phyloP scores from a whole-genome alignment of 2,797 vertebrate species.

The Morus bassanus region DNA sequence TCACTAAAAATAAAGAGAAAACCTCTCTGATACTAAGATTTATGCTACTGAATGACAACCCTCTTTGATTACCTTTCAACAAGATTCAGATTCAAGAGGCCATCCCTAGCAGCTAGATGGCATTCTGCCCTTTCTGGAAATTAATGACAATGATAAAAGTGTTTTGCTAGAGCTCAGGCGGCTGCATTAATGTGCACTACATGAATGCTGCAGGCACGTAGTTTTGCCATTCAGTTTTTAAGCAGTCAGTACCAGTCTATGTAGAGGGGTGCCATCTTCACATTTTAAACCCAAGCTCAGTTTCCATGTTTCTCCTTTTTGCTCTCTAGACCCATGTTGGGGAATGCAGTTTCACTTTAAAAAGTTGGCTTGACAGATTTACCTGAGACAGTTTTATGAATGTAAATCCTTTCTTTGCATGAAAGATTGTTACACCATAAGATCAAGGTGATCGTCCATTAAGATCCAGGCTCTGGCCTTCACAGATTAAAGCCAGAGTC shows the following conservation, averaged over 20 bases:
- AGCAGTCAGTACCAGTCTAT: background rate
- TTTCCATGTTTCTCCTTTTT: background rate
- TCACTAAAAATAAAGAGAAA: slow-evolving; percentile 51
- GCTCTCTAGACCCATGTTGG: background rate
- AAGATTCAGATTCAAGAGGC: background rate
- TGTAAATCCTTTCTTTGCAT: background rate
- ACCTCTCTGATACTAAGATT: slow-evolving; percentile 27
- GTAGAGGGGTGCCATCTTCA: background rate
- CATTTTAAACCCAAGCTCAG: background rate
- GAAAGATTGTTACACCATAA: background rate
- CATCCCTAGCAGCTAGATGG: slow-evolving; percentile 1
- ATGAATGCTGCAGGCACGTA: background rate
- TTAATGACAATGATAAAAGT: slow-evolving; percentile 17
- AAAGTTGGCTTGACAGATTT: background rate
- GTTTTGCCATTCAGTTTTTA: background rate
- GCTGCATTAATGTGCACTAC: background rate
- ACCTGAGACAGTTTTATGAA: background rate
- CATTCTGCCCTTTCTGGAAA: slow-evolving; percentile 26
- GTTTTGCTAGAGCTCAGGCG: background rate
- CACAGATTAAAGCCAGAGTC: background rate
- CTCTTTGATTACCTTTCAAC: slow-evolving; percentile 49
- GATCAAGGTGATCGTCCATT: background rate
- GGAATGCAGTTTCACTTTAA: background rate
- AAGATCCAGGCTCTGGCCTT: background rate
- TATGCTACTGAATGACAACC: slow-evolving; percentile 13